phyloP scores from a whole-genome alignment of 1,140 invertebrate species.

The Pogonomyrmex barbatus region DNA sequence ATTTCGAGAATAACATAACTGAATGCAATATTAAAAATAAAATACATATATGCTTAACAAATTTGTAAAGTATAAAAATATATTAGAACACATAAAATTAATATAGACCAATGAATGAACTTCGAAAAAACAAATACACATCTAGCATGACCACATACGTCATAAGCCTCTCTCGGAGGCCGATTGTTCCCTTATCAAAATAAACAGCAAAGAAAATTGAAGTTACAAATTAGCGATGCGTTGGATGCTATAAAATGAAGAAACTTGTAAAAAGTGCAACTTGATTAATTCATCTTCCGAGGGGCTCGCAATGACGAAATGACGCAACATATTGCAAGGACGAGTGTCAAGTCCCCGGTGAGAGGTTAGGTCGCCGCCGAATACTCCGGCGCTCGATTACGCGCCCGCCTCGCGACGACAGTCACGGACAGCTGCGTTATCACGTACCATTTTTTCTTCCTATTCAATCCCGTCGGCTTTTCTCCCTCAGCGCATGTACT shows the following conservation, averaged over 20 bases:
- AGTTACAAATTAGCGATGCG: too few species aligned
- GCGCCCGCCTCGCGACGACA: constrained; percentile 38
- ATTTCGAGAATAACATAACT: background rate
- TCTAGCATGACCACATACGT: background rate
- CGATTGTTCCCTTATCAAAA: too few species aligned
- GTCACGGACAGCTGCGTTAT: constrained; percentile 11
- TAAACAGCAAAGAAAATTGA: background rate
- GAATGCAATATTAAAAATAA: background rate
- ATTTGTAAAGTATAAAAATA: background rate
- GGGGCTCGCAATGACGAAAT: constrained; percentile 9
- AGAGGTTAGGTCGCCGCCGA: constrained; percentile 73
- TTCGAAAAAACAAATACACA: background rate
- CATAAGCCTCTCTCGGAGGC: background rate
- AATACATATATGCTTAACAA: background rate
- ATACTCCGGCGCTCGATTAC: constrained; percentile 6
- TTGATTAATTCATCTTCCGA: background rate
- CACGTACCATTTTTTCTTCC: constrained; percentile 75
- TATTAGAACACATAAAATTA: too few species aligned
- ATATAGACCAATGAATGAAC: too few species aligned
- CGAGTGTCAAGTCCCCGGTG: background rate
- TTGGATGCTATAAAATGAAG: too few species aligned
- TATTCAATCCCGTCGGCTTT: constrained; percentile 34
- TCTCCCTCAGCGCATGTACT: constrained; percentile 78
- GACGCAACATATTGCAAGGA: constrained; percentile 49
- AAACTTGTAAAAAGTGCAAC: background rate